Base-by-base conservation (phyloP, 2,113 vertebrate genomes). In the Regulus satrapa region DNA sequence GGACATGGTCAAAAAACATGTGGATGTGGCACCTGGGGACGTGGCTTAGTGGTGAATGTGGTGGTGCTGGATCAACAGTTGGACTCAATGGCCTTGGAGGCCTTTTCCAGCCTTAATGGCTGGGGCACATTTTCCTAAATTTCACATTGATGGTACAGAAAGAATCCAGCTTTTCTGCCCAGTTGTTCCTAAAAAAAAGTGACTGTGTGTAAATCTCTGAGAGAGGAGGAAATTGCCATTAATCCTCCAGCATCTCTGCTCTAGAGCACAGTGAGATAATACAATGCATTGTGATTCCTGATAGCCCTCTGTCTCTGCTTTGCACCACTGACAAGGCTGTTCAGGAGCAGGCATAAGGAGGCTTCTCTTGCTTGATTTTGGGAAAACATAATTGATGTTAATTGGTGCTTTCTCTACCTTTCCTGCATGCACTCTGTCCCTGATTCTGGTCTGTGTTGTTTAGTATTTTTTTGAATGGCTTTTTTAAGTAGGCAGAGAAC, bases 1-100 rank as follows among this genome's bases (percentile, higher is more conserved):
- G 19, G 12, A 31, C 0, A 0, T 31, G 64, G 20, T 9, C 29
- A 62, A 7, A 45, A 62, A 17, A 5, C 2, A 0, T 9, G 40
- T 41, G 64, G 19, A 7, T 54, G 41, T 88, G 74, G 41, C 56
- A 71, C 14, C 0, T 63, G 41, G 58, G 56, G 21, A 36, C 21
- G 2, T 18, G 66, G 41, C 18, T 64, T 7, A 31, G 34, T 21
- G 49, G 14, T 21, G 34, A 41, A 21, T 1, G 4, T 55, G 56
- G 21, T 62, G 34, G 4, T 63, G 58, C 34, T 79, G 85, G 49
- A 34, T 18, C 67, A 25, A 2, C 34, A 48, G 31, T 1, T 48
- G 34, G 17, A 26, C 49, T 49, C 52, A 6, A 12, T 80, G 34
- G 49, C 23, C 41, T 41, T 28, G 23, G 25, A 80, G 43, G 26